phyloP scores from a whole-genome alignment of 2,797 vertebrate genomes.

The Gallirallus australis region DNA sequence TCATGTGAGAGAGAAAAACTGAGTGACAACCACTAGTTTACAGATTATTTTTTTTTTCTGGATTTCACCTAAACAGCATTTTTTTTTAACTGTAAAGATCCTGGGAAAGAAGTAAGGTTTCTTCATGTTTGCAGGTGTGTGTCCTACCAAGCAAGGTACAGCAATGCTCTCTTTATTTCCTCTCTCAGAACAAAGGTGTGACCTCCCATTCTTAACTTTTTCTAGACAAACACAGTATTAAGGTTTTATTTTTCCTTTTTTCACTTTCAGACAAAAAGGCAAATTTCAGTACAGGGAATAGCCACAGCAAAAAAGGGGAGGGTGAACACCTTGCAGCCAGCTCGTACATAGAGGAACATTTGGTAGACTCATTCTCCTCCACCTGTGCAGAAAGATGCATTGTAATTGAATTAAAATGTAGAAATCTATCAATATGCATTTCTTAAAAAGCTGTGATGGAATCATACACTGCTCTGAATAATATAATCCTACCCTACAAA shows the following conservation, averaged over 20 bases:
- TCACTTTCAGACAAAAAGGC: not conserved
- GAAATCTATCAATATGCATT: conserved; percentile 56
- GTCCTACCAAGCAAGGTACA: not conserved
- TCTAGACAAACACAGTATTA: not conserved
- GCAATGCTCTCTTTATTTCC: not conserved
- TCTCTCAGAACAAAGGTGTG: not conserved
- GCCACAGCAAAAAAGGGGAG: conserved; percentile 18
- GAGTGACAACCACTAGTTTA: not conserved
- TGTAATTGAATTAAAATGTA: conserved; percentile 65
- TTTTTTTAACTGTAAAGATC: not conserved
- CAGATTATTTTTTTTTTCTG: not conserved
- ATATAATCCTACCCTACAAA: conserved; percentile 68
- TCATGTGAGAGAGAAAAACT: not conserved
- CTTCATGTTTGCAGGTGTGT: not conserved
- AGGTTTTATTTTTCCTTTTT: not conserved
- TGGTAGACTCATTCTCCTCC: not conserved
- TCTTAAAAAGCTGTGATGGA: conserved; percentile 50
- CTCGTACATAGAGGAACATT: conserved; percentile 10
- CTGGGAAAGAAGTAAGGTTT: not conserved
- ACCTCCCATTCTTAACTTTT: not conserved
- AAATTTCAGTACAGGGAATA: conserved; percentile 39
- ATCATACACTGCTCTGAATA: conserved; percentile 61
- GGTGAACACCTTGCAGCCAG: conserved; percentile 31
- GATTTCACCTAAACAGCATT: not conserved
- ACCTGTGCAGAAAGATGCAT: not conserved